A percentile compares a stretch with the other conserved stretches of the same genome.
Evolutionary conservation across 1,140 invertebrate species (phyloP).

Genomic region (Drosophila miranda): DNA sequence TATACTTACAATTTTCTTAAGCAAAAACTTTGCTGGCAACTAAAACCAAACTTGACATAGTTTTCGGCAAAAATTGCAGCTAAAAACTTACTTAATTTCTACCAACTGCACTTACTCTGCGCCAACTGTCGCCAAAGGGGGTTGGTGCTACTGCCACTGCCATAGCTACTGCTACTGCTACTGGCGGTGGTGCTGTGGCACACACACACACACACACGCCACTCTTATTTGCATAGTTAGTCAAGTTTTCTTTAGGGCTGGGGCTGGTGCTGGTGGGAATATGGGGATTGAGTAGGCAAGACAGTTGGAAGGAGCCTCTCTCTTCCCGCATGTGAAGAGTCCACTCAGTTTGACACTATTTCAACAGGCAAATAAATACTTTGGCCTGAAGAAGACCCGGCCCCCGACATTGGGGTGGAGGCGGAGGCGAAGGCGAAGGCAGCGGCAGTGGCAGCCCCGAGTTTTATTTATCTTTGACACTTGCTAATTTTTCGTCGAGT

Average conservation of each 20-base stretch:
- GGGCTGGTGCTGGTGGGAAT: not conserved
- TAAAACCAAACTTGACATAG: conserved; percentile 81
- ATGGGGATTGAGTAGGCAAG: conserved; percentile 22
- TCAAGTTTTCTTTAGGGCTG: conserved; percentile 62
- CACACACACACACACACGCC: conserved; percentile 58
- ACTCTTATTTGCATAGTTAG: conserved; percentile 76
- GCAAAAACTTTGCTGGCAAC: conserved; percentile 74
- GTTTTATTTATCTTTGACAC: conserved; percentile 81
- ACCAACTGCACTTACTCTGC: conserved; percentile 75
- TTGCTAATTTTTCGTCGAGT: conserved; percentile 77
- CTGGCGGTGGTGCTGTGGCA: not conserved
- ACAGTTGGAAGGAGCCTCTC: conserved; percentile 28
- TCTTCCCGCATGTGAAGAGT: conserved; percentile 65
- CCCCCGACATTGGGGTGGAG: not conserved
- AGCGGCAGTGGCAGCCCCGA: not conserved
- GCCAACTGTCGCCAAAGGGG: conserved; percentile 57
- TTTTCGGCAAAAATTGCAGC: conserved; percentile 77
- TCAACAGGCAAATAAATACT: conserved; percentile 73
- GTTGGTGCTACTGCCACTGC: not conserved
- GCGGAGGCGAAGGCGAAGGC: not conserved
- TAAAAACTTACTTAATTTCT: conserved; percentile 81
- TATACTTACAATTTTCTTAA: conserved; percentile 71
- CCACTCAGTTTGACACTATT: conserved; percentile 78
- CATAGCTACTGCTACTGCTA: not conserved
- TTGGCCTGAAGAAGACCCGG: conserved; percentile 18